Evolutionary conservation across 2,888 invertebrate genomes (phyloP).

Genomic region (Macaria notata): DNA sequence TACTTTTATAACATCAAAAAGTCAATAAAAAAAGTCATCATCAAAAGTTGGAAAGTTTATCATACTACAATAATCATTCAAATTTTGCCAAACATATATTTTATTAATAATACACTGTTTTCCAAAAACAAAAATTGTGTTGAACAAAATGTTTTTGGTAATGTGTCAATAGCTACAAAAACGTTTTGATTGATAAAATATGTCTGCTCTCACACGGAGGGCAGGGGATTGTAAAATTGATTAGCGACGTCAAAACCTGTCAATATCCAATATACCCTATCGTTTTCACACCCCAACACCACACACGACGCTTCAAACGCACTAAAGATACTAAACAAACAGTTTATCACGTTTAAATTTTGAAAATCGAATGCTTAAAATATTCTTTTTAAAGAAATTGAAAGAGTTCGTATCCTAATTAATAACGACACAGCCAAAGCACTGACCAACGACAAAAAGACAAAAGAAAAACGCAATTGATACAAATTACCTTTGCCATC

Average conservation of each 20-base stretch:
- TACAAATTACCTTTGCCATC: constrained; percentile 63
- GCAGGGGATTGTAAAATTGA: constrained; percentile 33
- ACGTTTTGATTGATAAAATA: constrained; percentile 9
- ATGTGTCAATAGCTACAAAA: background rate
- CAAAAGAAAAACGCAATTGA: constrained; percentile 46
- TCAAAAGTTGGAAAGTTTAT: too few species aligned
- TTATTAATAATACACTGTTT: too few species aligned
- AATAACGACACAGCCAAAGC: constrained; percentile 16
- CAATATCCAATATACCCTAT: constrained; percentile 30
- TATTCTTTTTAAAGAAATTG: background rate
- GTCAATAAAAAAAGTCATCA: too few species aligned
- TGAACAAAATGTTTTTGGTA: too few species aligned
- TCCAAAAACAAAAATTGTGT: too few species aligned
- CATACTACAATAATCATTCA: too few species aligned
- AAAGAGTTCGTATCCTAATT: constrained; percentile 6
- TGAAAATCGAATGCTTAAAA: constrained; percentile 12
- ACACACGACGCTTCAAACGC: constrained; percentile 23
- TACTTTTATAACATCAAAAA: too few species aligned
- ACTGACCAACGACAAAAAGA: constrained; percentile 27
- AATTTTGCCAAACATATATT: too few species aligned
- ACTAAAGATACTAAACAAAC: constrained; percentile 25
- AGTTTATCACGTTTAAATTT: constrained; percentile 30
- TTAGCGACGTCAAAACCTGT: constrained; percentile 36
- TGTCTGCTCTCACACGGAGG: constrained; percentile 13
- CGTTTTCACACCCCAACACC: constrained; percentile 18